A percentile compares a stretch with the other conserved stretches of the same genome.
Conservation (phyloP, 2,888 invertebrate genomes). For the Dryomyza anilis region DNA sequence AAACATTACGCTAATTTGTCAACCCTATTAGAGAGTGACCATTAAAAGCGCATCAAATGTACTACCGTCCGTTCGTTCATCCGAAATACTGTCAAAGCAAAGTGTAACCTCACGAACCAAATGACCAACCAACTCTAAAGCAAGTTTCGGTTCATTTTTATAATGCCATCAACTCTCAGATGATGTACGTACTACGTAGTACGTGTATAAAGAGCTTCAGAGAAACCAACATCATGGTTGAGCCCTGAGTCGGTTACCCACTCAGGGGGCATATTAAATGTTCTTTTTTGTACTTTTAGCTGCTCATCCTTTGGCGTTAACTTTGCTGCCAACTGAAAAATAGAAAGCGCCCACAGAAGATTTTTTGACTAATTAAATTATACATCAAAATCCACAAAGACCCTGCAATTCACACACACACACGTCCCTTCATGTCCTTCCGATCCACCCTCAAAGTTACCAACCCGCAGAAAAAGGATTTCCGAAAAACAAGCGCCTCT, state of each 20-base stretch:
- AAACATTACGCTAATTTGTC: background rate
- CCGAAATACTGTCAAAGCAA: background rate
- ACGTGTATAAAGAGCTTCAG: too few species aligned
- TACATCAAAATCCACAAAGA: background rate
- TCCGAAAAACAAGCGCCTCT: too few species aligned
- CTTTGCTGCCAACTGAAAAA: background rate
- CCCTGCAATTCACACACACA: background rate
- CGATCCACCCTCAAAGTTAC: background rate
- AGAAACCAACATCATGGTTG: background rate
- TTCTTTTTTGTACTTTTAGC: background rate
- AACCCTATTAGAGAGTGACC: background rate
- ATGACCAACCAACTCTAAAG: background rate
- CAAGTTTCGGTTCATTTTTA: background rate
- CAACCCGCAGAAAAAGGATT: background rate
- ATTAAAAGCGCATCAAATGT: background rate
- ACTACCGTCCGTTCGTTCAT: background rate
- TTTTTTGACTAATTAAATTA: constrained; percentile 11
- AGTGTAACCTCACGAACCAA: background rate
- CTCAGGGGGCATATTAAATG: background rate
- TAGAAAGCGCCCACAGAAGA: too few species aligned
- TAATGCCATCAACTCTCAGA: background rate
- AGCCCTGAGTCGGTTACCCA: background rate
- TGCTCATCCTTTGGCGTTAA: background rate
- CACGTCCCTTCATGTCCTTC: background rate
- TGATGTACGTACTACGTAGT: too few species aligned